A percentile compares a stretch with the other conserved stretches of the same genome.
These are phyloP conservation scores for Ctenomys sociabilis DNA, from an alignment of 2,113 vertebrate species.

Conservation along the genomic window DNA sequence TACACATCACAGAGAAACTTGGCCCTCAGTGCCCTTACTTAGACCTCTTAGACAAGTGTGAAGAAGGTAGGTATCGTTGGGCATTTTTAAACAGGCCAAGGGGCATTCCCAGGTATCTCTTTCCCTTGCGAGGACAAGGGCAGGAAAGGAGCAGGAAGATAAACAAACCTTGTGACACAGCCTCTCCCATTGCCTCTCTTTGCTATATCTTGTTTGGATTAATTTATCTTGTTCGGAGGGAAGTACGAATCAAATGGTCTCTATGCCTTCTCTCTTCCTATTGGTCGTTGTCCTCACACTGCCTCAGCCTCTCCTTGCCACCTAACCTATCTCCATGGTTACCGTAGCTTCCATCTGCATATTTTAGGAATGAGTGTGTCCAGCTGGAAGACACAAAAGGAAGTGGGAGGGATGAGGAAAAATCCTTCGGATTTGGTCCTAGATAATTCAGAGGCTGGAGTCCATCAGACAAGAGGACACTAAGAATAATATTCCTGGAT, in stretches of 20 bases:
- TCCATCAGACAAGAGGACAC: background rate
- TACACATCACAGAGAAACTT: background rate
- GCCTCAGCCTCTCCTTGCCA: conserved; percentile 65
- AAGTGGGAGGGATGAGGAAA: conserved; percentile 24
- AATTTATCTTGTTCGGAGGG: conserved; percentile 37
- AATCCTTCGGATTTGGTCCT: conserved; percentile 40
- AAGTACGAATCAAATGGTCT: background rate
- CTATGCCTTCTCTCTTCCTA: conserved; percentile 38
- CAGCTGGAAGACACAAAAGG: conserved; percentile 69
- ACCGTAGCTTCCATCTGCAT: conserved; percentile 79
- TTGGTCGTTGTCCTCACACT: conserved; percentile 59
- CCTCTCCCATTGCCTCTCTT: background rate
- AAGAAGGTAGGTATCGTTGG: background rate
- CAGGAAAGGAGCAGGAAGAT: background rate
- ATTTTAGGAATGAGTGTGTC: conserved; percentile 79
- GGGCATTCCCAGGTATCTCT: conserved; percentile 17
- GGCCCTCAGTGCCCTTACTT: background rate
- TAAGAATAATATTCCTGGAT: conserved; percentile 34
- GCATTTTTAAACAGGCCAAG: conserved; percentile 50
- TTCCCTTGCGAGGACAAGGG: background rate
- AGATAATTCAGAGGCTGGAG: background rate
- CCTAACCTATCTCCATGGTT: conserved; percentile 80
- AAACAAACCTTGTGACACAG: background rate
- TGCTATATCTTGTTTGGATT: conserved; percentile 17
- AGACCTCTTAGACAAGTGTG: conserved; percentile 6